Conservation (phyloP, 2,888 invertebrate genomes). For the Melinaea menophilus region DNA sequence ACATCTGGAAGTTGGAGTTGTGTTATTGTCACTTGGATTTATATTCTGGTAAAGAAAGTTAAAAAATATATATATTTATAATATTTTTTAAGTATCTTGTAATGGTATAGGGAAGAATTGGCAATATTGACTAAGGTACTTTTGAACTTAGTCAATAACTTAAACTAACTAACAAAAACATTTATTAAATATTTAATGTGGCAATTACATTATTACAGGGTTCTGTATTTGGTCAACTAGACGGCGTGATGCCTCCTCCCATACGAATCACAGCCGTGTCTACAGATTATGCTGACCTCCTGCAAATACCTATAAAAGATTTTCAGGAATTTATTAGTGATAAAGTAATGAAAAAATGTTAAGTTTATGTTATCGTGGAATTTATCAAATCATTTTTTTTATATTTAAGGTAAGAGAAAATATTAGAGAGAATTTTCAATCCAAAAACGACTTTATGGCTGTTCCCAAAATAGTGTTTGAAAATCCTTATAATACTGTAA, state of each 20-base stretch:
- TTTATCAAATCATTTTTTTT: conserved; percentile 2
- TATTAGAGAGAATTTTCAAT: conserved; percentile 42
- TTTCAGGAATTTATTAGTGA: conserved; percentile 35
- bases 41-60: conserved; percentile 48
- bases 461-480: conserved; percentile 43
- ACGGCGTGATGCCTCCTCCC: conserved; percentile 31
- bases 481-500: conserved; percentile 52
- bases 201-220: conserved; percentile 28
- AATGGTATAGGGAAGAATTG: conserved; percentile 31
- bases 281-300: conserved; percentile 34
- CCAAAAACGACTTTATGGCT: conserved; percentile 49
- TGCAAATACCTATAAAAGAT: conserved; percentile 34
- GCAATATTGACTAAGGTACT: conserved; percentile 50
- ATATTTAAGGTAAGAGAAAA: conserved; percentile 43
- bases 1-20: conserved; percentile 37
- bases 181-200: neutral
- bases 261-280: conserved; percentile 35
- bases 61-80: too few species aligned
- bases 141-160: neutral
- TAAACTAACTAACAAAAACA: too few species aligned
- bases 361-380: neutral
- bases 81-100: too few species aligned
- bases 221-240: conserved; percentile 38
- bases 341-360: conserved; percentile 25
- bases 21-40: conserved; percentile 41